Conservation (phyloP, 2,888 invertebrate genomes). For the Exocentrus adspersus region DNA sequence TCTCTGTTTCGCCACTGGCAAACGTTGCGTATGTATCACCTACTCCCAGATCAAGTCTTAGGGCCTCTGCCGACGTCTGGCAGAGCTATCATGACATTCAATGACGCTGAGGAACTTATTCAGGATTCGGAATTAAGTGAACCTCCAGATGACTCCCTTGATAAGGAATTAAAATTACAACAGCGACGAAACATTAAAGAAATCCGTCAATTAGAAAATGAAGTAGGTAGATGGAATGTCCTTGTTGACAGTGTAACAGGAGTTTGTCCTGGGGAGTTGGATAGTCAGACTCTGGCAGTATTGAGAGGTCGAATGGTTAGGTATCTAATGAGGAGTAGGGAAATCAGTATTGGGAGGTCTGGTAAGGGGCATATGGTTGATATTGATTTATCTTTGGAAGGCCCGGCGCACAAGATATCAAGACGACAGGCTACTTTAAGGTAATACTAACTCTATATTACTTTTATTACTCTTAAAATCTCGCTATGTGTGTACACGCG, state of each 20-base stretch:
- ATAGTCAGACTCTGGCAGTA: conserved; percentile 93
- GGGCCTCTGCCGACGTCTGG: conserved; percentile 57
- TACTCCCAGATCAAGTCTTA: conserved; percentile 89
- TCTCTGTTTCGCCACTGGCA: conserved; percentile 91
- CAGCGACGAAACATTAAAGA: conserved; percentile 69
- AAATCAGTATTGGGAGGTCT: conserved; percentile 93
- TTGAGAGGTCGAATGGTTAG: conserved; percentile 90
- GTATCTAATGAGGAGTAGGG: conserved; percentile 93
- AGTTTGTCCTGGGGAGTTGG: conserved; percentile 86
- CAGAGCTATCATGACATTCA: conserved; percentile 74
- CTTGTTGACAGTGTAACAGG: conserved; percentile 91
- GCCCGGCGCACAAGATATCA: conserved; percentile 94
- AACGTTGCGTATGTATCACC: conserved; percentile 88
- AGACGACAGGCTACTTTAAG: conserved; percentile 91
- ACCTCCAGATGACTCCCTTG: conserved; percentile 82
- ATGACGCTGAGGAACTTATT: conserved; percentile 91
- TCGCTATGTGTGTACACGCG: no score
- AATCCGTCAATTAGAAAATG: conserved; percentile 88
- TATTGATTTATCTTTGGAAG: conserved; percentile 92
- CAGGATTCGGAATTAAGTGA: conserved; percentile 86
- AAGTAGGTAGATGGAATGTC: conserved; percentile 88
- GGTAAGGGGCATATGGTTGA: conserved; percentile 91
- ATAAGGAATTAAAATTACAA: conserved; percentile 81
- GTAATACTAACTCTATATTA: no score
- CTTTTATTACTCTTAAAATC: no score